A percentile compares a stretch with the other conserved stretches of the same genome.
Evolutionary conservation across 2,113 vertebrate species (phyloP).

Genomic region (Osmerus mordax): DNA sequence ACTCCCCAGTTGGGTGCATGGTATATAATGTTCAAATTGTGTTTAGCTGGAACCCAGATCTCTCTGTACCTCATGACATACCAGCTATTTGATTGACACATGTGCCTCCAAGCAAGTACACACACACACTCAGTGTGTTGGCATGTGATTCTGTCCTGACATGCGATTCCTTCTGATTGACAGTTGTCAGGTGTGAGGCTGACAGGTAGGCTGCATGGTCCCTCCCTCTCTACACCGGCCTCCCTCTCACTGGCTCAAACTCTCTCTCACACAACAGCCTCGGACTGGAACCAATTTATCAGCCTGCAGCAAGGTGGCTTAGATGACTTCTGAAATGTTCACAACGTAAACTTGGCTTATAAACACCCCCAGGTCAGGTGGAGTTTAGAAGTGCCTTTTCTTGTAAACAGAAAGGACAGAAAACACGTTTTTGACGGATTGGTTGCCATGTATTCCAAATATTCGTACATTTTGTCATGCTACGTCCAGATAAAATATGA

Average conservation of each 20-base stretch:
- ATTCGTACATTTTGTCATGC: conserved; percentile 44
- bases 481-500: conserved; percentile 30
- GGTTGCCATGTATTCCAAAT: conserved; percentile 42
- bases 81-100: background rate
- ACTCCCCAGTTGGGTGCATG: too few relatives aligned
- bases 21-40: too few relatives aligned
- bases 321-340: conserved; percentile 62
- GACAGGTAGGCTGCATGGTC: conserved; percentile 19
- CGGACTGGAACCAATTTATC: conserved; percentile 61
- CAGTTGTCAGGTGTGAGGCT: conserved; percentile 27
- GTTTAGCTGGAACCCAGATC: too few relatives aligned
- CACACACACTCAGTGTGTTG: background rate
- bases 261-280: background rate
- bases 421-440: conserved; percentile 39
- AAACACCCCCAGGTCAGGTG: conserved; percentile 62
- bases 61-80: too few relatives aligned
- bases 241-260: conserved; percentile 2
- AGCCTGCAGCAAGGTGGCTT: conserved; percentile 46
- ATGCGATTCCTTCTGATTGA: conserved; percentile 40
- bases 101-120: background rate
- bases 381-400: conserved; percentile 56
- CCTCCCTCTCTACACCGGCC: background rate
- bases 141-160: conserved; percentile 39
- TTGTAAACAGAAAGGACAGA: conserved; percentile 50
- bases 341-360: conserved; percentile 54